These are phyloP conservation scores for Adelges cooleyi DNA, from an alignment of 1,140 invertebrate genomes.

Conservation along the genomic window DNA sequence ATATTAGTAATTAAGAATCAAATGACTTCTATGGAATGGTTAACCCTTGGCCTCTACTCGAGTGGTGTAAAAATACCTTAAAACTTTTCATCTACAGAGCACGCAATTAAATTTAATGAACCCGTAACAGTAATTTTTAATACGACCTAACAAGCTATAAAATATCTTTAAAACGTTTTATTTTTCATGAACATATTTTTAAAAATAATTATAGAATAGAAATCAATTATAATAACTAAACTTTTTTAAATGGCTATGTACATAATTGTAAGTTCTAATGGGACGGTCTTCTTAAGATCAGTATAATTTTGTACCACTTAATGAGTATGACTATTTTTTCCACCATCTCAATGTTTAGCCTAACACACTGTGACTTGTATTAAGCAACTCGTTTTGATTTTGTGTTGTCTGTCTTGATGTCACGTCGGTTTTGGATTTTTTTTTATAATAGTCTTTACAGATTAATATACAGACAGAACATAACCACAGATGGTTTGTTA, in stretches of 20 bases:
- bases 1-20: neutral
- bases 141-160: constrained; percentile 21
- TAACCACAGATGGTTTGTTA: no score
- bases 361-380: no score
- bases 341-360: no score
- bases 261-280: constrained; percentile 20
- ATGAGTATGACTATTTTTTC: neutral
- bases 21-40: constrained; percentile 18
- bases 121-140: neutral
- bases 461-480: no score
- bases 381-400: no score
- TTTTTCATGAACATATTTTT: neutral
- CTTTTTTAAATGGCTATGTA: constrained; percentile 21
- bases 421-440: no score
- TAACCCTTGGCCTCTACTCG: constrained; percentile 23
- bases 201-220: constrained; percentile 8
- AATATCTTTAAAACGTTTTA: constrained; percentile 9
- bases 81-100: constrained; percentile 27
- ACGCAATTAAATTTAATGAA: constrained; percentile 12
- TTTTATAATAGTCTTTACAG: no score
- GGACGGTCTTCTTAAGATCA: constrained; percentile 21
- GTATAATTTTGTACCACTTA: constrained; percentile 6
- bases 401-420: no score
- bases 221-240: constrained; percentile 16
- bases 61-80: constrained; percentile 29